A percentile compares a stretch with the other conserved stretches of the same genome.
Conservation (phyloP, 1,140 invertebrate species). For the Temnothorax curvispinosus region DNA sequence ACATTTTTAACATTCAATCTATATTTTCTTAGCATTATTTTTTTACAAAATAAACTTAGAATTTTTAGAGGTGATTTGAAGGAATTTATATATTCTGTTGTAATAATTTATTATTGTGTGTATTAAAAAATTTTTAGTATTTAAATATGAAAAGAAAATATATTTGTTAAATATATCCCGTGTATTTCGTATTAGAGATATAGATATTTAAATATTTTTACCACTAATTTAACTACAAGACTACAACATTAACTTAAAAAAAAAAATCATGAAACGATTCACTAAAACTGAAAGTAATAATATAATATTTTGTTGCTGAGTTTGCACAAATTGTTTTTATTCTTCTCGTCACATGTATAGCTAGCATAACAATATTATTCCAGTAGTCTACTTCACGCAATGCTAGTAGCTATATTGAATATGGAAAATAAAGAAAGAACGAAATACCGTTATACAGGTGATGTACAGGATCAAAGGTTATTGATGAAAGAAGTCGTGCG, state of each 20-base stretch:
- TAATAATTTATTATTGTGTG: not conserved
- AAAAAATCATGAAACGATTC: not conserved
- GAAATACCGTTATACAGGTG: not conserved
- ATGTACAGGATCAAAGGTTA: constrained; percentile 54
- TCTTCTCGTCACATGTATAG: not conserved
- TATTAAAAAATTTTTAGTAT: not conserved
- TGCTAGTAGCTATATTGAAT: not conserved
- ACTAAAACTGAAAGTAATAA: not conserved
- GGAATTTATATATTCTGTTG: not conserved
- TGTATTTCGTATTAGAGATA: not conserved
- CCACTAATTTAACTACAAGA: not conserved
- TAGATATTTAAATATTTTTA: not conserved
- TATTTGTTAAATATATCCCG: not conserved
- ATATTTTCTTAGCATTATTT: not conserved
- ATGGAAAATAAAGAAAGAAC: constrained; percentile 12
- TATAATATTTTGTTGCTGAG: not conserved
- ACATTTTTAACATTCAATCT: not conserved
- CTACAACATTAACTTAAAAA: not conserved
- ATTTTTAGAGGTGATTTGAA: not conserved
- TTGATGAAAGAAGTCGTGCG: constrained; percentile 22
- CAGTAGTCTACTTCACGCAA: not conserved
- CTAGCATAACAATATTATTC: not conserved
- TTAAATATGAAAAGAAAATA: not conserved
- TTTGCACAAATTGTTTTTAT: constrained; percentile 9
- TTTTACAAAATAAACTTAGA: not conserved